Percentiles rank a stretch among this genome's conserved stretches.
These are phyloP conservation scores for Neria commutata DNA, from an alignment of 2,888 invertebrate genomes.

Conservation along the genomic window DNA sequence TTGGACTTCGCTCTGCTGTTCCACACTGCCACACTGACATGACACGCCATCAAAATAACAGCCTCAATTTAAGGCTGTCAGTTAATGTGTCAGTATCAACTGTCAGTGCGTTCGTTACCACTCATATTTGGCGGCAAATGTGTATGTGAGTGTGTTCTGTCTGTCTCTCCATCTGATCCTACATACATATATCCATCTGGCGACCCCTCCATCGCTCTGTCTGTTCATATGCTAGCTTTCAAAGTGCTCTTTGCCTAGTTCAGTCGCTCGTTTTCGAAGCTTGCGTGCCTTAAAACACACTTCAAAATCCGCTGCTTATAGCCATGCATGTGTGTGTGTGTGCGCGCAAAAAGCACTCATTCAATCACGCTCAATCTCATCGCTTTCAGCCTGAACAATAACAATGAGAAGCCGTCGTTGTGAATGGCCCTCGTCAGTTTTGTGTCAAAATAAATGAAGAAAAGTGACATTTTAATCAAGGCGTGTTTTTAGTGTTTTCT, in stretches of 20 bases:
- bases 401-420: constrained; percentile 45
- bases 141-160: no score
- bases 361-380: constrained; percentile 26
- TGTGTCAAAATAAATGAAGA: constrained; percentile 61
- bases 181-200: no score
- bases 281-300: no score
- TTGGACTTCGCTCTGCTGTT: no score
- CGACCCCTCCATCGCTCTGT: no score
- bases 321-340: not conserved
- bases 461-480: constrained; percentile 61
- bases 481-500: constrained; percentile 34
- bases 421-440: constrained; percentile 58
- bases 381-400: constrained; percentile 46
- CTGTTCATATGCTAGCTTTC: no score
- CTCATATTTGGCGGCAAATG: no score
- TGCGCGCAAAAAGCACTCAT: constrained; percentile 18
- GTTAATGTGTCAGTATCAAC: constrained; percentile 59
- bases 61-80: constrained; percentile 60
- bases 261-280: no score
- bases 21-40: constrained; percentile 53
- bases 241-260: no score
- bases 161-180: no score
- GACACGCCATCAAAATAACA: constrained; percentile 53
- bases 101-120: no score
- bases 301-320: no score